Percentiles rank a stretch among this genome's conserved stretches.
Evolutionary conservation across 2,797 vertebrate species (phyloP).

Genomic region (Darevskia mixta): DNA sequence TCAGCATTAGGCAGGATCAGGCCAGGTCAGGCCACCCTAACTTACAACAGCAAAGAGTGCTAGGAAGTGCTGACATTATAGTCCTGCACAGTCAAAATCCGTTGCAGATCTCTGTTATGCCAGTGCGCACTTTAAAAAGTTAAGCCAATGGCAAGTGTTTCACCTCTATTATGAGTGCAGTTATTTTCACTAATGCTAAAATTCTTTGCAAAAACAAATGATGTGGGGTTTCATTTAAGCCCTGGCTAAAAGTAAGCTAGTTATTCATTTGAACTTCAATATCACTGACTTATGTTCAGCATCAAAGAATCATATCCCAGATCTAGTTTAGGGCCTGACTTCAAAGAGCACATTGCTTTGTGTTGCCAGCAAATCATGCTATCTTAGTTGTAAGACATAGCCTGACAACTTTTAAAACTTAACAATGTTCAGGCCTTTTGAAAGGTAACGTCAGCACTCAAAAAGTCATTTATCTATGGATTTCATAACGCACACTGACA

Average conservation of each 20-base stretch:
- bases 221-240: neutral
- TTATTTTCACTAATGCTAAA: neutral
- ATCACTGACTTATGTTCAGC: neutral
- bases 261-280: neutral
- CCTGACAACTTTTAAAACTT: neutral
- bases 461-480: neutral
- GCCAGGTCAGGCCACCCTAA: neutral
- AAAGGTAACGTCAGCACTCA: neutral
- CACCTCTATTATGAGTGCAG: neutral
- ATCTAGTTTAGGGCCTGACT: neutral
- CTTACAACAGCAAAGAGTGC: neutral
- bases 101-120: neutral
- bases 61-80: neutral
- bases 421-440: neutral
- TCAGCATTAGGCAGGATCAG: too few species aligned
- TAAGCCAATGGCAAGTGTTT: neutral
- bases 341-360: neutral
- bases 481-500: neutral
- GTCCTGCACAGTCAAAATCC: neutral
- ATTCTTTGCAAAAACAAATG: neutral
- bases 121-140: neutral
- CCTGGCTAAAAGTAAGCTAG: neutral
- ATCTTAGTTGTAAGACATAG: neutral
- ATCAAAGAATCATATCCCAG: neutral
- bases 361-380: constrained; percentile 8